These are phyloP conservation scores for Bujurquina vittata DNA, from an alignment of 2,113 vertebrate genomes.

Conservation along the genomic window DNA sequence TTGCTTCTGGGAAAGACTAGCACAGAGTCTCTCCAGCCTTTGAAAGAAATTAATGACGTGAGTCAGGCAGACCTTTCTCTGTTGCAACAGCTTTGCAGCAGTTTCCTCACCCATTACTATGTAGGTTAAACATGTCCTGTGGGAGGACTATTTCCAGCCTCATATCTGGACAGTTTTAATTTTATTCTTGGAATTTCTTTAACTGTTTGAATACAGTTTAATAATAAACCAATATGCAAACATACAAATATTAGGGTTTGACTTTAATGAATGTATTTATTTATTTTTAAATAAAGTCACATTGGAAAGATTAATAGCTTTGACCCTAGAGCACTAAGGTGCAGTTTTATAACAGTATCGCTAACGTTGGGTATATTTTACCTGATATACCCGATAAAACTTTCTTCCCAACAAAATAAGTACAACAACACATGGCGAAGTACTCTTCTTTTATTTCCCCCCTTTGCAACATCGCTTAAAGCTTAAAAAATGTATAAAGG, in stretches of 20 bases:
- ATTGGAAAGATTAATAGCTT: not conserved
- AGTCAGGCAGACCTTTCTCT: constrained; percentile 1
- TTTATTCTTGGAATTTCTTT: not conserved
- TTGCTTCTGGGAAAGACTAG: constrained; percentile 3
- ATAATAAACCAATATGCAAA: constrained; percentile 4
- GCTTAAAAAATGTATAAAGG: too few species aligned
- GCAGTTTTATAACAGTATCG: too few species aligned
- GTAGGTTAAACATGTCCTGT: constrained; percentile 1
- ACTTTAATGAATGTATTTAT: not conserved
- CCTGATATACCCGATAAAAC: too few species aligned
- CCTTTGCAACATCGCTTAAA: too few species aligned
- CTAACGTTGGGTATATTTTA: too few species aligned
- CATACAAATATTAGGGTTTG: not conserved
- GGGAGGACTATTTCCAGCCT: not conserved
- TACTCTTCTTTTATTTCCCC: too few species aligned
- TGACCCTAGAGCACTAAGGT: not conserved
- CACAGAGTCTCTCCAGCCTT: not conserved
- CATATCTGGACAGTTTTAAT: not conserved
- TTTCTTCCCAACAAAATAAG: too few species aligned
- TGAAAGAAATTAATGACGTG: not conserved
- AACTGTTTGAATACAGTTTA: constrained; percentile 6
- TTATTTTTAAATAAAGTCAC: not conserved
- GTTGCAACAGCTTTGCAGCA: not conserved
- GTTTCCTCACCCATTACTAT: not conserved
- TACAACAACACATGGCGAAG: too few species aligned